Evolutionary conservation across 2,888 invertebrate species (phyloP).

Genomic region (Furcula furcula): DNA sequence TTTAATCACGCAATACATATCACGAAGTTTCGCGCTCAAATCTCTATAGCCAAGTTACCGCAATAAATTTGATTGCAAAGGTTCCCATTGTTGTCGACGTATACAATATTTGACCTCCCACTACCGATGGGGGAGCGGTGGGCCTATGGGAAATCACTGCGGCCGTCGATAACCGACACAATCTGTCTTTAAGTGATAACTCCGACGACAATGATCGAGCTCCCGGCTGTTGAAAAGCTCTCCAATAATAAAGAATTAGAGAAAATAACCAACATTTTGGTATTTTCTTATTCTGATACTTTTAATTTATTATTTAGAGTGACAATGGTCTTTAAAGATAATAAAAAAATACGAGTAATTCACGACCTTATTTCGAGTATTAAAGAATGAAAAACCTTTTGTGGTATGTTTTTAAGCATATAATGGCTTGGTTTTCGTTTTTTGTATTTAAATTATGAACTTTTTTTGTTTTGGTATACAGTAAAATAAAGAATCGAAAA

Average conservation of each 20-base stretch:
- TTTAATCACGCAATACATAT: not conserved
- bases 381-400: no score
- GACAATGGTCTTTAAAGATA: not conserved
- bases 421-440: not conserved
- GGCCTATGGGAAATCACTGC: slow-evolving; percentile 38
- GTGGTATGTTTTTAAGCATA: not conserved
- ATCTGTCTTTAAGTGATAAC: slow-evolving; percentile 42
- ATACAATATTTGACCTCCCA: slow-evolving; percentile 10
- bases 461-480: not conserved
- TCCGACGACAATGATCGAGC: slow-evolving; percentile 39
- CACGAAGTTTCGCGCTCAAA: not conserved
- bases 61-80: not conserved
- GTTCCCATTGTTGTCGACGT: slow-evolving; percentile 1
- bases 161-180: slow-evolving; percentile 19
- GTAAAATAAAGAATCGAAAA: not conserved
- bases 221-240: slow-evolving; percentile 3
- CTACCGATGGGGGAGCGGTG: slow-evolving; percentile 5
- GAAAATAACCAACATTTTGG: slow-evolving; percentile 3
- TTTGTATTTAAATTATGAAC: not conserved
- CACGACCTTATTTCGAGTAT: not conserved
- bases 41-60: not conserved
- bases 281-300: not conserved
- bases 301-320: slow-evolving; percentile 1
- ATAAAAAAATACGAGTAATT: not conserved
- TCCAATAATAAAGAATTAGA: slow-evolving; percentile 1